Percentiles rank a stretch among this genome's conserved stretches.
These are phyloP conservation scores for Mechanitis messenoides DNA, from an alignment of 2,888 invertebrate genomes.

Conservation along the genomic window DNA sequence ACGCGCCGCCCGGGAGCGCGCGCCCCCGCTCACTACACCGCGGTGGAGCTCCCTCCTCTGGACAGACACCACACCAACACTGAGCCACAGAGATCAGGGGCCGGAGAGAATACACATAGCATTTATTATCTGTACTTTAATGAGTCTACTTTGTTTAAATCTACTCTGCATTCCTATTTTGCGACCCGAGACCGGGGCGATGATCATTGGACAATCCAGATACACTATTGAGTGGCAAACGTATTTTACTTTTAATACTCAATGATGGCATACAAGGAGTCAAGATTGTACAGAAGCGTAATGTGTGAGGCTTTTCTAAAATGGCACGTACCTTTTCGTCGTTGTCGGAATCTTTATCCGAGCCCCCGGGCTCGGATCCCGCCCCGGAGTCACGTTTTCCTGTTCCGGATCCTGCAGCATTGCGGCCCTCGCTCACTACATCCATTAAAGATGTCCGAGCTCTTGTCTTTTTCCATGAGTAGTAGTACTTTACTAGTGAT, in stretches of 20 bases:
- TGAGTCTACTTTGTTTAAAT: constrained; percentile 16
- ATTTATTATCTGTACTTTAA: not conserved
- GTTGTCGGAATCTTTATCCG: constrained; percentile 90
- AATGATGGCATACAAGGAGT: constrained; percentile 30
- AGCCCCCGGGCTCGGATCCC: constrained; percentile 86
- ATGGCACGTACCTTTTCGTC: constrained; percentile 88
- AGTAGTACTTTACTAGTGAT: constrained; percentile 97
- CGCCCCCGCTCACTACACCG: constrained; percentile 84
- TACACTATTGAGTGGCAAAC: constrained; percentile 39
- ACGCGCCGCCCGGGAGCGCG: constrained; percentile 70
- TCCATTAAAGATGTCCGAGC: constrained; percentile 96
- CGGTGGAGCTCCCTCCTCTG: constrained; percentile 90
- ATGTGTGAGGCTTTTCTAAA: constrained; percentile 15
- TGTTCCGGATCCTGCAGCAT: constrained; percentile 80
- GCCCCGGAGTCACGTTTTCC: constrained; percentile 84
- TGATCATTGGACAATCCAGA: constrained; percentile 70
- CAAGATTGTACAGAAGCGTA: constrained; percentile 23
- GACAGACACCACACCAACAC: constrained; percentile 47
- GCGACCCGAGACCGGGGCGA: constrained; percentile 35
- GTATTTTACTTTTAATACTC: constrained; percentile 37
- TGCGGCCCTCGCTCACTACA: constrained; percentile 84
- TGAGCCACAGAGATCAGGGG: constrained; percentile 27
- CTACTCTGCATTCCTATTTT: constrained; percentile 69
- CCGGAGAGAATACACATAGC: constrained; percentile 12
- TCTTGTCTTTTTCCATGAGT: constrained; percentile 98